phyloP scores from a whole-genome alignment of 64 coral and sea anemone species.

The Orbicella faveolata region DNA sequence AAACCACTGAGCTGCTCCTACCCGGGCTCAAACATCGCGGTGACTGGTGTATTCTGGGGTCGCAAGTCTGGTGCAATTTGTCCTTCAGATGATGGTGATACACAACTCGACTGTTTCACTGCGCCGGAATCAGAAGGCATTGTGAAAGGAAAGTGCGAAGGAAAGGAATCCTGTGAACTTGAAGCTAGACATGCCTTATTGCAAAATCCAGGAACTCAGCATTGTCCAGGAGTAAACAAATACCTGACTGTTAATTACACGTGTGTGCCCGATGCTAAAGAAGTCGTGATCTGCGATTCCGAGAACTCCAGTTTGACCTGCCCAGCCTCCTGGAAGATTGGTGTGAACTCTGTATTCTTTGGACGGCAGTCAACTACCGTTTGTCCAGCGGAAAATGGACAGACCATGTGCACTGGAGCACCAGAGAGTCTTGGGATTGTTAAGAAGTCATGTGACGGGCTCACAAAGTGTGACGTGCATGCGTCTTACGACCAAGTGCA shows the following conservation, averaged over 20 bases:
- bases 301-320: constrained; percentile 91
- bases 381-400: constrained; percentile 88
- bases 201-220: constrained; percentile 70
- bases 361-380: constrained; percentile 87
- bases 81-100: constrained; percentile 94
- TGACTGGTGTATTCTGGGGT: constrained; percentile 89
- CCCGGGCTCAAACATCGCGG: constrained; percentile 89
- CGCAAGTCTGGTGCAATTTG: constrained; percentile 63
- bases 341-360: constrained; percentile 96
- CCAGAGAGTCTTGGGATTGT: constrained; percentile 92
- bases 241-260: constrained; percentile 94
- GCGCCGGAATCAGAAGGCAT: constrained; percentile 88
- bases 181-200: constrained; percentile 88
- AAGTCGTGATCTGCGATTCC: constrained; percentile 89
- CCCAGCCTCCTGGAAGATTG: constrained; percentile 92
- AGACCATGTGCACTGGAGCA: constrained; percentile 95
- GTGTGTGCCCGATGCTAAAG: constrained; percentile 95
- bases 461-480: constrained; percentile 79
- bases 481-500: constrained; percentile 79
- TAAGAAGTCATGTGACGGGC: constrained; percentile 89
- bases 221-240: constrained; percentile 97
- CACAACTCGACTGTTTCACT: constrained; percentile 76
- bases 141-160: constrained; percentile 92
- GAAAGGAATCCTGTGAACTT: constrained; percentile 90
- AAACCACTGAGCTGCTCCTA: constrained; percentile 91